Percentiles rank a stretch among this genome's conserved stretches.
Evolutionary conservation across 2,797 vertebrate genomes (phyloP).

Genomic region (Bradypus variegatus): DNA sequence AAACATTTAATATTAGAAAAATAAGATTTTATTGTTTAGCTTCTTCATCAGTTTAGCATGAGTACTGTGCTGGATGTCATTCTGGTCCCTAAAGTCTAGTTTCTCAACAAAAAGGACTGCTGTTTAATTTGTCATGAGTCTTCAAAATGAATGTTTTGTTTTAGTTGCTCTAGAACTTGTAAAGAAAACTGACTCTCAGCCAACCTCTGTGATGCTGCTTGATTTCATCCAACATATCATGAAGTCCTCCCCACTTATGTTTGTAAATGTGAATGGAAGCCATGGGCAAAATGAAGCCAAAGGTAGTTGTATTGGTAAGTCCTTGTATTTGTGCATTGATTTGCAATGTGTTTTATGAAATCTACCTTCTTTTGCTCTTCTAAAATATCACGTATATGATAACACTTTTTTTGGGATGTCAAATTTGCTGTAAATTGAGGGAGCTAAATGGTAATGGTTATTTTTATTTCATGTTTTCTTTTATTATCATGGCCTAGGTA

Average conservation of each 20-base stretch:
- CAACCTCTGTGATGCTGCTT: slow-evolving; percentile 94
- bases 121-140: slow-evolving; percentile 12
- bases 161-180: slow-evolving; percentile 90
- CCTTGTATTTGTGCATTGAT: slow-evolving; percentile 4
- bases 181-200: slow-evolving; percentile 91
- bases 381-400: neutral
- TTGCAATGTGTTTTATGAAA: slow-evolving; percentile 11
- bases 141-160: slow-evolving; percentile 53
- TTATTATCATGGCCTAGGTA: neutral
- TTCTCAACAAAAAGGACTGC: slow-evolving; percentile 13
- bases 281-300: slow-evolving; percentile 78
- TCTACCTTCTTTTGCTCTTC: neutral
- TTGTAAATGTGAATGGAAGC: slow-evolving; percentile 83
- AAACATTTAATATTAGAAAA: slow-evolving; percentile 33
- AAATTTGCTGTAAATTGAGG: slow-evolving; percentile 11
- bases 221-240: slow-evolving; percentile 97
- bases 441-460: neutral
- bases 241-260: slow-evolving; percentile 96
- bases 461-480: slow-evolving; percentile 42
- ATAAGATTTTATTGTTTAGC: neutral
- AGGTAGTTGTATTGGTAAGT: slow-evolving; percentile 82
- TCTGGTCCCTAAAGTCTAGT: slow-evolving; percentile 10
- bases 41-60: neutral
- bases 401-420: neutral
- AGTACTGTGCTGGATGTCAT: neutral